These are phyloP conservation scores for Xenopus petersii DNA, from an alignment of 2,797 vertebrate species.

Conservation along the genomic window DNA sequence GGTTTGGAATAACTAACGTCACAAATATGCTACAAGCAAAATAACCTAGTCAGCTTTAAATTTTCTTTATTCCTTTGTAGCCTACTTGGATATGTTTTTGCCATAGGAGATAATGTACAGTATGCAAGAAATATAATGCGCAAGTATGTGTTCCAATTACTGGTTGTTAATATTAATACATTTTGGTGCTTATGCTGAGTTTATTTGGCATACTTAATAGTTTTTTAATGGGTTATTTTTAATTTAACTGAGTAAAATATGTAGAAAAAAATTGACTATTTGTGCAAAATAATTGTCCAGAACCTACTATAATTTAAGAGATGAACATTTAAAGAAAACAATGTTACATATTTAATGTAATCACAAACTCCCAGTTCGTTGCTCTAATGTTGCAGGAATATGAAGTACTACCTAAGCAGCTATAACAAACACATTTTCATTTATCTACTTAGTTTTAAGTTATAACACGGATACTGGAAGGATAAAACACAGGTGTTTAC, in stretches of 20 bases:
- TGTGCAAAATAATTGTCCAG: slow-evolving; percentile 39
- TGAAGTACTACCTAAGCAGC: slow-evolving; percentile 13
- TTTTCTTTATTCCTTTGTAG: no score
- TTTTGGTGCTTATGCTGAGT: slow-evolving; percentile 11
- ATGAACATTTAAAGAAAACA: slow-evolving; percentile 39
- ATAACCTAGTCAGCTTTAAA: no score
- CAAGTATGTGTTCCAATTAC: no score
- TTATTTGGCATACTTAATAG: slow-evolving; percentile 39
- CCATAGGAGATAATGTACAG: no score
- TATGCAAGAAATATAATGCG: no score
- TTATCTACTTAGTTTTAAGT: background rate
- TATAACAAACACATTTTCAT: background rate
- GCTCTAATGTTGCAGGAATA: slow-evolving; percentile 1
- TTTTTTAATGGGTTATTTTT: slow-evolving; percentile 43
- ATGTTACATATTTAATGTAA: slow-evolving; percentile 46
- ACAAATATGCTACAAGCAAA: no score
- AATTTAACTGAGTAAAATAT: slow-evolving; percentile 26
- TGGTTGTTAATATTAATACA: background rate
- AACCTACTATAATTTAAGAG: slow-evolving; percentile 38
- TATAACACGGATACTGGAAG: background rate
- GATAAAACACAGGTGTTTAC: no score
- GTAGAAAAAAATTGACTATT: slow-evolving; percentile 28
- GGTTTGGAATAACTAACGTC: no score
- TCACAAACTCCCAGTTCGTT: slow-evolving; percentile 28
- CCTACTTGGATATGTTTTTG: no score